phyloP scores from a whole-genome alignment of 2,888 invertebrate genomes.

The Harpalus rubripes region DNA sequence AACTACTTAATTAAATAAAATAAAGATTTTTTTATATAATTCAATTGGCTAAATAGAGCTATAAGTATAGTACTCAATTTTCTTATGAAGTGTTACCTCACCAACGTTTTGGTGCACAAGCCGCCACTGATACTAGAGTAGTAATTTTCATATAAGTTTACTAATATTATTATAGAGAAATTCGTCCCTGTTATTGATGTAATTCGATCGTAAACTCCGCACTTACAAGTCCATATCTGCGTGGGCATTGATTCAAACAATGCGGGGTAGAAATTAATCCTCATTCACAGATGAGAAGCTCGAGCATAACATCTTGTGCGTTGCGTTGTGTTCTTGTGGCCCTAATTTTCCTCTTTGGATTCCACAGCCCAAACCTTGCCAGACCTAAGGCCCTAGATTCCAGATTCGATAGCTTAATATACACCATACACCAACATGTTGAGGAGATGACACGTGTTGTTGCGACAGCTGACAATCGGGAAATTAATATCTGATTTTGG shows the following conservation, averaged over 20 bases:
- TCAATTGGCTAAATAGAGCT: too few relatives aligned
- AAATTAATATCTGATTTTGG: slow-evolving; percentile 52
- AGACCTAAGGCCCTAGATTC: neutral
- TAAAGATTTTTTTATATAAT: too few relatives aligned
- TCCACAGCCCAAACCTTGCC: neutral
- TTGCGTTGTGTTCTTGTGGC: neutral
- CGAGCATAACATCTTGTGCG: neutral
- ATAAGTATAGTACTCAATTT: too few relatives aligned
- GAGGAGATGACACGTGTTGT: slow-evolving; percentile 23
- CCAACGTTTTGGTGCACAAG: too few relatives aligned
- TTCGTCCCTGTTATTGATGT: neutral
- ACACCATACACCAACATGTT: neutral
- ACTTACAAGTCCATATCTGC: neutral
- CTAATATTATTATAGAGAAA: neutral
- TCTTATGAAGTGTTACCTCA: too few relatives aligned
- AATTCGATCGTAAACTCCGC: neutral
- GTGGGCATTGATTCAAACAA: neutral
- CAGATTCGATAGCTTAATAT: slow-evolving; percentile 16
- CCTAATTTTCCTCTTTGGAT: slow-evolving; percentile 1
- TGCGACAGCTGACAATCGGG: slow-evolving; percentile 41
- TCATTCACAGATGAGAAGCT: neutral
- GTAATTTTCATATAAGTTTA: too few relatives aligned
- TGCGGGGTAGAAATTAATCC: neutral
- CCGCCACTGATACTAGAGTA: too few relatives aligned
- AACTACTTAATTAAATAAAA: too few relatives aligned